Conservation (phyloP, 2,113 vertebrate genomes). For the Micromys minutus region DNA sequence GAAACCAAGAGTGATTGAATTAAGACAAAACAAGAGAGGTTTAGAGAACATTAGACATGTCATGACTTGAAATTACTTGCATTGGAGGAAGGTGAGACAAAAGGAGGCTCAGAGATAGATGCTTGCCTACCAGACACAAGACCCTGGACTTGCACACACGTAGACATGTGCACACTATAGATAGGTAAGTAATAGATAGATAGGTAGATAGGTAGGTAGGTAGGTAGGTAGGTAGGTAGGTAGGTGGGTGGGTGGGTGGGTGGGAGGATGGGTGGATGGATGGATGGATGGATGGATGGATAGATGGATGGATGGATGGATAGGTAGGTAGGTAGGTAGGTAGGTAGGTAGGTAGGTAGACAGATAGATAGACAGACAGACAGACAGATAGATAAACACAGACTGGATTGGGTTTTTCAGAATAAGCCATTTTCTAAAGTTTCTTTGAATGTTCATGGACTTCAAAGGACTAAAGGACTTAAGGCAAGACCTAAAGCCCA, state of each 20-base stretch:
- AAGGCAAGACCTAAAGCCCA: slow-evolving; percentile 14
- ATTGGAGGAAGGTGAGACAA: neutral
- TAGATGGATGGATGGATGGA: too few species aligned
- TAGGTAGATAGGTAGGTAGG: too few species aligned
- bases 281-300: too few species aligned
- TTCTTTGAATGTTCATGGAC: slow-evolving; percentile 17
- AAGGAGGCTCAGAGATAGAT: neutral
- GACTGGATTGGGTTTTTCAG: slow-evolving; percentile 16
- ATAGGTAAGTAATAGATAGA: too few species aligned
- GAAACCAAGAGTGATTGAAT: slow-evolving; percentile 40
- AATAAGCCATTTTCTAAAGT: slow-evolving; percentile 24
- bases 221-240: too few species aligned
- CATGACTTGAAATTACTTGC: slow-evolving; percentile 14
- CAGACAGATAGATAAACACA: too few species aligned
- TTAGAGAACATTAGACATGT: neutral
- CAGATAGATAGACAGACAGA: too few species aligned
- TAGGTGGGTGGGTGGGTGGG: too few species aligned
- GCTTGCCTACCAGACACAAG: neutral
- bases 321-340: too few species aligned
- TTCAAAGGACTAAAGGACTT: slow-evolving; percentile 9
- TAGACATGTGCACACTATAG: too few species aligned
- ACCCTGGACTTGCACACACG: neutral
- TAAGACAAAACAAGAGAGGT: slow-evolving; percentile 4
- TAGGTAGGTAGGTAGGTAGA: too few species aligned
- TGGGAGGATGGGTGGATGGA: too few species aligned